Conservation (phyloP, 2,888 invertebrate genomes). For the Trachelus troglodyta region DNA sequence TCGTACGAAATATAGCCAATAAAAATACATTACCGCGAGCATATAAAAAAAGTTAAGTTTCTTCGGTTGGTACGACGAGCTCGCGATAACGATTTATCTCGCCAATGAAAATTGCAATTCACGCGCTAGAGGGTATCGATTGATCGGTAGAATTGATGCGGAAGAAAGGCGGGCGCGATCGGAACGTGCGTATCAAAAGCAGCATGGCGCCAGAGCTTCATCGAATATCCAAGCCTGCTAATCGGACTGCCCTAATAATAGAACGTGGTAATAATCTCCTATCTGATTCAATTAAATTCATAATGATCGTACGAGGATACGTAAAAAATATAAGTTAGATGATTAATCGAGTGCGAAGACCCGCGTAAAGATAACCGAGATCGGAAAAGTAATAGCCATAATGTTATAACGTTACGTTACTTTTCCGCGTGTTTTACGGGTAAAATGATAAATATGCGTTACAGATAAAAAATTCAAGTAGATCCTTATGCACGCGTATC, state of each 20-base stretch:
- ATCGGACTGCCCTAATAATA: neutral
- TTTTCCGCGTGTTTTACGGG: neutral
- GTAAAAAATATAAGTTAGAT: constrained; percentile 2
- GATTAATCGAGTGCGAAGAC: constrained; percentile 8
- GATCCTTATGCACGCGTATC: neutral
- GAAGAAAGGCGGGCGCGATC: neutral
- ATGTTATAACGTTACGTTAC: neutral
- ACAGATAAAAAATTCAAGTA: neutral
- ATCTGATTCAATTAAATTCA: constrained; percentile 7
- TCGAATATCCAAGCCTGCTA: neutral
- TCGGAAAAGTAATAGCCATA: neutral
- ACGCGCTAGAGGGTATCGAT: neutral
- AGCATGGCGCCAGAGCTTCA: neutral
- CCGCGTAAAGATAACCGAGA: constrained; percentile 13
- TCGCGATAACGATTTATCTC: neutral
- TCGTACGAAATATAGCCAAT: neutral
- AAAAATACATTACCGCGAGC: neutral
- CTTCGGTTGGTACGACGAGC: neutral
- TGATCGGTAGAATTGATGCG: neutral
- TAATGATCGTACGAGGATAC: neutral
- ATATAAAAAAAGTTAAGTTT: neutral
- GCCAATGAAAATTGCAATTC: neutral
- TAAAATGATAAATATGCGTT: neutral
- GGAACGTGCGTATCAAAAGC: neutral
- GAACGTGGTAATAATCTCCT: neutral